Conservation (phyloP, 2,797 vertebrate genomes). For the Urosaurus nigricauda region DNA sequence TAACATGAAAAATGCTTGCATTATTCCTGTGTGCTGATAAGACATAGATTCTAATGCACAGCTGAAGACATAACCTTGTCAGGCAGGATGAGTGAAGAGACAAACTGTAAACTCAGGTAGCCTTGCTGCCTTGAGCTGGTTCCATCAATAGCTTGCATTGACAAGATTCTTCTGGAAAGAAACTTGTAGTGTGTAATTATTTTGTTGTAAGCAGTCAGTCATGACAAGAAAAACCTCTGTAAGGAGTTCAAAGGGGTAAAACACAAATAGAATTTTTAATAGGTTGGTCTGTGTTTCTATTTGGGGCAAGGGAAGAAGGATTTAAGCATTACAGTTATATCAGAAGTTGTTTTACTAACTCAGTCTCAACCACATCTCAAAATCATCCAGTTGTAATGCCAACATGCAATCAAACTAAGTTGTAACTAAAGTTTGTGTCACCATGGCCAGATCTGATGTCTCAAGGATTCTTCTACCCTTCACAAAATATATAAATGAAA, state of each 20-base stretch:
- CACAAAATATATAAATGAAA: too few relatives aligned
- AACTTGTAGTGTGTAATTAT: slow-evolving; percentile 27
- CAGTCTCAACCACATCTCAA: background rate
- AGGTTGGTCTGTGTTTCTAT: background rate
- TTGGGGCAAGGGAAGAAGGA: background rate
- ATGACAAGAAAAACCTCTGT: slow-evolving; percentile 19
- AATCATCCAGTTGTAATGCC: background rate
- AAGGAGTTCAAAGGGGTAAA: slow-evolving; percentile 28
- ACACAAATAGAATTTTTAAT: background rate
- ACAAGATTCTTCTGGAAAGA: slow-evolving; percentile 22
- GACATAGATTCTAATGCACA: background rate
- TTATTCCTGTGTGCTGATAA: background rate
- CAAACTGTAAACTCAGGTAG: slow-evolving; percentile 10
- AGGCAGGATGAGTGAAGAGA: slow-evolving; percentile 15
- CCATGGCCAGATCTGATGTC: too few relatives aligned
- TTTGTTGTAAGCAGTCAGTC: slow-evolving; percentile 41
- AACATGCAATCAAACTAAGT: too few relatives aligned
- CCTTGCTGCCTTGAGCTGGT: slow-evolving; percentile 14
- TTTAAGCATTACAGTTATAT: background rate
- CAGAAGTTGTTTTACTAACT: background rate
- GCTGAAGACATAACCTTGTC: slow-evolving; percentile 28
- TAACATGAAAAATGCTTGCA: slow-evolving; percentile 15
- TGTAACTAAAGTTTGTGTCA: too few relatives aligned
- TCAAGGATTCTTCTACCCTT: too few relatives aligned
- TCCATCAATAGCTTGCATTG: slow-evolving; percentile 26